Base-by-base conservation (phyloP, 2,888 invertebrate species). In the Pogonocherus hispidulus region DNA sequence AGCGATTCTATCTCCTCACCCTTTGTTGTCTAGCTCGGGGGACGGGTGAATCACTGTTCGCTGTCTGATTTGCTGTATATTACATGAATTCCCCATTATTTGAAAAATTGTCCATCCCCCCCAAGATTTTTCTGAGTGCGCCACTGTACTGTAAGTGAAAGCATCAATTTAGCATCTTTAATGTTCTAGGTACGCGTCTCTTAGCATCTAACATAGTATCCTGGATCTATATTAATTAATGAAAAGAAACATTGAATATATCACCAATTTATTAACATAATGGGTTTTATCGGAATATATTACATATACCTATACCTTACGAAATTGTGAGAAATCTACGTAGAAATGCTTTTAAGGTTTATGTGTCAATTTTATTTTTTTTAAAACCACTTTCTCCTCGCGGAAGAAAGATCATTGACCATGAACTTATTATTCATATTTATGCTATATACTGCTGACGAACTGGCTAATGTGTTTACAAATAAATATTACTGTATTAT, bases 341-440 rank as follows among this genome's bases (percentile, higher is more conserved):
- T 22, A 19, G 14, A 22, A 5, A 14, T 23, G 23, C 14, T 23
- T 51, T 51, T 51, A 23, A 51, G 49, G 49, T 51, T 51, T 55
- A 55, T 55, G 6, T 41, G 22, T 55, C 55, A 35, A 20, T 37
- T 35, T 55, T 55, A 27, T 35, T 54, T 55, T 37, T 35, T 37
- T 3, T 11, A 9, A n/a, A 32, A 55, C 55, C 20, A 55, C 37
- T 55, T 55, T 37, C 55, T 37, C 37, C 6, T 16, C n/a, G 41
- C 55, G 9, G 41, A 55, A 20, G 18, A 54, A 19, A 9, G 55
- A 55, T 37, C 55, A 22, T 55, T 55, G 41, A 37, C 41, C 37
- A 20, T 55, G 41, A 41, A 37, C 20, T 19, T 37, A 55, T n/a
- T n/a, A n/a, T 19, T 49, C 18, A 11, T 49, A n/a, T 19, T 22